Evolutionary conservation across 2,113 vertebrate genomes (phyloP).

Genomic region (Burhinus bistriatus): DNA sequence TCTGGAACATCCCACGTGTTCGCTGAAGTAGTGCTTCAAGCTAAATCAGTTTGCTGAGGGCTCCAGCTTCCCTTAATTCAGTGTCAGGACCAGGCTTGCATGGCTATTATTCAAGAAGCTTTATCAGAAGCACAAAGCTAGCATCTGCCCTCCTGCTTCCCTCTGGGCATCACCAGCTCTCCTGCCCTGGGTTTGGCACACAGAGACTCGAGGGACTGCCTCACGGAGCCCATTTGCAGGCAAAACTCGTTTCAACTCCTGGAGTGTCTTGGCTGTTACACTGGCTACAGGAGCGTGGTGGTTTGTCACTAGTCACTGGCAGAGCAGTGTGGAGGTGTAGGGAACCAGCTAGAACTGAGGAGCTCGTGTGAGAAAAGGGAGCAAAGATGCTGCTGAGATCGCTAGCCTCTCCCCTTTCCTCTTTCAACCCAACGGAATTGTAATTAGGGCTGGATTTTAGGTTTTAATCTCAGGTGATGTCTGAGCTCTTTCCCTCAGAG

Average conservation of each 20-base stretch:
- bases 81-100: constrained; percentile 63
- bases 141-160: constrained; percentile 63
- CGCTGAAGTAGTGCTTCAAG: constrained; percentile 37
- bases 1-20: constrained; percentile 51
- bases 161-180: constrained; percentile 56
- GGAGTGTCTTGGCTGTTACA: neutral
- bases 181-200: constrained; percentile 49
- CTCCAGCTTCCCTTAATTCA: constrained; percentile 57
- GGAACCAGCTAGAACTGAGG: neutral
- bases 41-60: constrained; percentile 52
- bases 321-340: neutral
- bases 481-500: neutral
- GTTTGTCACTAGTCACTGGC: neutral
- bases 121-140: constrained; percentile 66
- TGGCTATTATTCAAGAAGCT: constrained; percentile 58
- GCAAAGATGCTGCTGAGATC: neutral
- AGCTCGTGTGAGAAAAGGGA: neutral
- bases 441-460: neutral
- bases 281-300: neutral
- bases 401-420: neutral
- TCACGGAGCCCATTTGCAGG: neutral
- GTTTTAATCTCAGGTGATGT: neutral
- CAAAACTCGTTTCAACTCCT: constrained; percentile 32
- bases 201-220: neutral
- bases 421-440: neutral